A percentile compares a stretch with the other conserved stretches of the same genome.
Evolutionary conservation across 2,797 vertebrate genomes (phyloP).

Genomic region (Anas bahamensis): DNA sequence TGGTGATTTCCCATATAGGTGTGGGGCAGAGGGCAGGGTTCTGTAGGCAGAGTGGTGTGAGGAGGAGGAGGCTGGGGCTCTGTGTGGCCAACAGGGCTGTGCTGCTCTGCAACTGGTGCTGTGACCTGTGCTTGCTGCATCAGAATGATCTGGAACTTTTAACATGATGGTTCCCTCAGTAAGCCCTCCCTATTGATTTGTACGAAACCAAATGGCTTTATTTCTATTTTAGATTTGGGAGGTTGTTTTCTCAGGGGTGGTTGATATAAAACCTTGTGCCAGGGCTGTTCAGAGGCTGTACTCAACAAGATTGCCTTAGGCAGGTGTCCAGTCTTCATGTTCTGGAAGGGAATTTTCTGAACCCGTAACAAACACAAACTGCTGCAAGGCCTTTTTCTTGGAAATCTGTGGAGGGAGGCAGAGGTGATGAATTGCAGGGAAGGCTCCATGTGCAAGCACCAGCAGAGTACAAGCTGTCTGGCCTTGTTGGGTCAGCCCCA

Average conservation of each 20-base stretch:
- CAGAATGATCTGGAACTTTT: neutral
- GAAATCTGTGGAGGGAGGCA: fast-evolving
- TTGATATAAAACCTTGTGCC: neutral
- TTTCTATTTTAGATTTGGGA: neutral
- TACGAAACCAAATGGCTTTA: neutral
- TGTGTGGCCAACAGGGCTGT: neutral
- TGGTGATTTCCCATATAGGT: neutral
- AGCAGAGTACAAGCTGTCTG: neutral
- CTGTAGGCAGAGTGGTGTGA: fast-evolving
- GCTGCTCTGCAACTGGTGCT: neutral
- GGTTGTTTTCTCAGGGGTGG: neutral
- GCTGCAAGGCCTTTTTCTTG: fast-evolving
- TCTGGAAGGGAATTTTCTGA: neutral
- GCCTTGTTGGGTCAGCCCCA: neutral
- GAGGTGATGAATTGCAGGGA: neutral
- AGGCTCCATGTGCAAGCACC: neutral
- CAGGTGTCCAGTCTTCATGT: neutral
- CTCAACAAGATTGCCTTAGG: neutral
- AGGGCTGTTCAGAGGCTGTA: neutral
- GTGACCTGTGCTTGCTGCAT: neutral
- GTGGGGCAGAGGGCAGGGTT: too few relatives aligned
- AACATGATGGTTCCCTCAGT: neutral
- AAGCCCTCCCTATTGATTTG: neutral
- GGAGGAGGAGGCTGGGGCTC: neutral
- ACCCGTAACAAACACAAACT: neutral